These are phyloP conservation scores for Urocolius indicus DNA, from an alignment of 2,113 vertebrate genomes.

Conservation along the genomic window DNA sequence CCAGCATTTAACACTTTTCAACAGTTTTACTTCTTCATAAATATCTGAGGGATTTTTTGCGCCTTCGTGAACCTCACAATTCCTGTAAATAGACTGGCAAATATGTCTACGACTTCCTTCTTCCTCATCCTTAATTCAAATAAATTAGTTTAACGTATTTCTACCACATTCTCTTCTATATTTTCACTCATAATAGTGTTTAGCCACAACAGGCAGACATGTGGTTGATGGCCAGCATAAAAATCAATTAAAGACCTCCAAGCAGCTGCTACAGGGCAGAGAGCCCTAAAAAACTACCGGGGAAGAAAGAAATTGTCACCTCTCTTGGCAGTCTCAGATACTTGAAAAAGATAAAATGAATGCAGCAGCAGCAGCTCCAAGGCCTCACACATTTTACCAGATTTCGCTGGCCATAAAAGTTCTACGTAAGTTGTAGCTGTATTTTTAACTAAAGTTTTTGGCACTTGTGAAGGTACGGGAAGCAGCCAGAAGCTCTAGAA, in stretches of 20 bases:
- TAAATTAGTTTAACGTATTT: neutral
- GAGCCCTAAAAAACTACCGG: neutral
- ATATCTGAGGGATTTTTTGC: neutral
- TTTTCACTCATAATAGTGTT: neutral
- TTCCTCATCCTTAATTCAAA: neutral
- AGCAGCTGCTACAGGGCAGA: constrained; percentile 4
- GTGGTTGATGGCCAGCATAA: neutral
- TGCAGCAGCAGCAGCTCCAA: neutral
- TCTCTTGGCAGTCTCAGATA: constrained; percentile 19
- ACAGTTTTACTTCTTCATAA: neutral
- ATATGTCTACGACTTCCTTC: neutral
- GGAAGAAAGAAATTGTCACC: constrained; percentile 45
- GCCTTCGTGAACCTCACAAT: neutral
- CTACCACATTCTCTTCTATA: neutral
- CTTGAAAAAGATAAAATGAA: neutral
- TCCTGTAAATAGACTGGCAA: neutral
- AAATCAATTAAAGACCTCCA: neutral
- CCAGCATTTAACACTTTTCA: neutral
- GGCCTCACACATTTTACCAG: constrained; percentile 35
- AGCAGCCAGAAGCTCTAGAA: neutral
- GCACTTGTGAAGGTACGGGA: neutral
- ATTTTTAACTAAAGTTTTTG: constrained; percentile 1
- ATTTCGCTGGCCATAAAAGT: neutral
- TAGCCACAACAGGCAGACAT: neutral
- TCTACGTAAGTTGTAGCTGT: neutral